Conservation (phyloP, 1,140 invertebrate species). For the Drosophila persimilis region DNA sequence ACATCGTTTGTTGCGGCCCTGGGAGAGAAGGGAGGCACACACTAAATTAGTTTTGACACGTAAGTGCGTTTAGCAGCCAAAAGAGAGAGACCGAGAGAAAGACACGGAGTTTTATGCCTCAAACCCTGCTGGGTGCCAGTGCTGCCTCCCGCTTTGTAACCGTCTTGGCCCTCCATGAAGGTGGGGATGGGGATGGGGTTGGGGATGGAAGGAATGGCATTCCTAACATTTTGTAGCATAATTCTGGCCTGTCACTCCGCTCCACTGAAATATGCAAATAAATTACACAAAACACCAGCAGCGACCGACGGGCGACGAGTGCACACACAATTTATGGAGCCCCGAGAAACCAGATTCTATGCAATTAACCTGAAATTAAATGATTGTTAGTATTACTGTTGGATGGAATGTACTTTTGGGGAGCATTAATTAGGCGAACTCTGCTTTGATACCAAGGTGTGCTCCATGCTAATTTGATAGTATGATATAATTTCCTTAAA, state of each 20-base stretch:
- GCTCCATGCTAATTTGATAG: no score
- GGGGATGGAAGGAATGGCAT: constrained; percentile 29
- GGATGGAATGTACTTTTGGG: neutral
- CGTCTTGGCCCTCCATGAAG: neutral
- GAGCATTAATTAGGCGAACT: constrained; percentile 4
- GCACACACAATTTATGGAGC: constrained; percentile 58
- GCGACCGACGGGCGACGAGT: neutral
- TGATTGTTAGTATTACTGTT: constrained; percentile 55
- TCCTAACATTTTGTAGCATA: constrained; percentile 74
- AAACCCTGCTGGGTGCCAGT: neutral
- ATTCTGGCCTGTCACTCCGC: constrained; percentile 67
- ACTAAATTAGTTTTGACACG: constrained; percentile 80
- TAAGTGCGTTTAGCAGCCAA: constrained; percentile 71
- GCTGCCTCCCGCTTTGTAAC: no score
- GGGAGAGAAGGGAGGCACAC: constrained; percentile 9
- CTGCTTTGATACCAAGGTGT: no score
- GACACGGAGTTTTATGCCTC: neutral
- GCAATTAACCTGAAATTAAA: constrained; percentile 79
- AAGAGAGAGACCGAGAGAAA: constrained; percentile 10
- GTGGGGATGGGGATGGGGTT: neutral
- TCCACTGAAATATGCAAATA: constrained; percentile 65
- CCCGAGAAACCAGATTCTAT: constrained; percentile 30
- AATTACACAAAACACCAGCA: constrained; percentile 51
- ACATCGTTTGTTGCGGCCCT: constrained; percentile 13
- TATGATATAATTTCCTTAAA: no score